Evolutionary conservation across 2,888 invertebrate species (phyloP).

Genomic region (Drosophila falleni): DNA sequence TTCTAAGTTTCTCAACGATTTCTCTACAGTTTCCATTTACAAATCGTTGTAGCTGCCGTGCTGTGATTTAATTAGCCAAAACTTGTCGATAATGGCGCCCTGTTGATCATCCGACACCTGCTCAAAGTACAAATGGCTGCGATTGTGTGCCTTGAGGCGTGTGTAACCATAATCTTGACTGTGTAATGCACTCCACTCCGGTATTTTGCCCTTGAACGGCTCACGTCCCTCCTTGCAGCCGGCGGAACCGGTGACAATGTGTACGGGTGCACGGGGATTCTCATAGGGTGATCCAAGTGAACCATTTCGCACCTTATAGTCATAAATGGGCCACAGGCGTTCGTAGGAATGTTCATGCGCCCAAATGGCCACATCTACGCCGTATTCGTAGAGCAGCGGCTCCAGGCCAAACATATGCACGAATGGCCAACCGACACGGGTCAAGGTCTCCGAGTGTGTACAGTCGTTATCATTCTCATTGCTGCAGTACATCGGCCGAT

Average conservation of each 20-base stretch:
- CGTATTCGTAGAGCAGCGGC: slow-evolving; percentile 93
- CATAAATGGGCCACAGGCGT: slow-evolving; percentile 96
- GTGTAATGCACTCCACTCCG: slow-evolving; percentile 93
- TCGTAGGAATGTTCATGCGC: slow-evolving; percentile 99
- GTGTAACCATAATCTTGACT: slow-evolving; percentile 97
- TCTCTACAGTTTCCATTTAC: not conserved
- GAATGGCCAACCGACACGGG: slow-evolving; percentile 90
- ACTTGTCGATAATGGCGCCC: slow-evolving; percentile 89
- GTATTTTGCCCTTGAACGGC: slow-evolving; percentile 87
- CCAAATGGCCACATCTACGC: slow-evolving; percentile 97
- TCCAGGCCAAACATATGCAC: slow-evolving; percentile 91
- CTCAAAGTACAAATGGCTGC: slow-evolving; percentile 94
- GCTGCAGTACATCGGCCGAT: slow-evolving; percentile 97
- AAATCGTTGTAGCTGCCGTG: slow-evolving; percentile 69
- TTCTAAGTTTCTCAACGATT: not conserved
- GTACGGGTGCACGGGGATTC: slow-evolving; percentile 93
- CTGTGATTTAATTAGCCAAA: slow-evolving; percentile 89
- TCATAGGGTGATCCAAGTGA: slow-evolving; percentile 86
- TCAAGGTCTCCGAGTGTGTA: slow-evolving; percentile 87
- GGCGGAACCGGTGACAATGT: slow-evolving; percentile 95
- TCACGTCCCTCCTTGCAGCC: slow-evolving; percentile 96
- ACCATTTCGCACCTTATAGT: slow-evolving; percentile 91
- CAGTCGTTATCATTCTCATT: slow-evolving; percentile 94
- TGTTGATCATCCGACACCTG: slow-evolving; percentile 92
- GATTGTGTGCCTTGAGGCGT: slow-evolving; percentile 91